Base-by-base conservation (phyloP, 2,113 vertebrate genomes). In the Notechis scutatus region DNA sequence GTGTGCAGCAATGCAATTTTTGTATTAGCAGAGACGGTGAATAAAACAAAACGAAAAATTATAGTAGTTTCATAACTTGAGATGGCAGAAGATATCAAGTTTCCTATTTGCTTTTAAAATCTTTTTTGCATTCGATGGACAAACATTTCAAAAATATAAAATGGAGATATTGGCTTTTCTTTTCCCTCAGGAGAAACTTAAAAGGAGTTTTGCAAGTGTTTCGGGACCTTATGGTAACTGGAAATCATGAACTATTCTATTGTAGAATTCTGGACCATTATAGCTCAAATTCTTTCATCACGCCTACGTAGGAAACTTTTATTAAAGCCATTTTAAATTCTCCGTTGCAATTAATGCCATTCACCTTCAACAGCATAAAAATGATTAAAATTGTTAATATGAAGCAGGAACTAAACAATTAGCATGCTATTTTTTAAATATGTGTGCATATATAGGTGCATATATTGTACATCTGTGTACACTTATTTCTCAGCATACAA, bases 1-100 rank as follows among this genome's bases (percentile, higher is more conserved):
- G 3, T 45, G 93, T 96, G 93, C 74, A 86, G 23, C 81, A 12
- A 59, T 90, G 95, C 21, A 55, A 54, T 55, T 94, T 93, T 94
- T 96, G 95, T 96, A 94, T 87, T 93, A 39, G 69, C 34, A 39
- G 15, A 39, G 34, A 39, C 0, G 3, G 7, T 39, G 69, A 39
- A 39, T 81, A 39, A 81, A 93, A 94, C 96, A 92, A 95, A 90
- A 93, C 90, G 1, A 11, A 26, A 50, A 34, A 29, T 34, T 69
- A 34, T 15, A 24, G 23, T 14, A 8, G 6, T 39, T 42, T 6
- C 26, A 29, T 7, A 39, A 14, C 47, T 91, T 69, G 8, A 12
- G 69, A n/a, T 0, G 91, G 54, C 29, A 87, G 23, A 12, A 94
- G 23, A 86, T 85, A 90, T 91, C 94, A 26, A 9, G 3, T 24